These are phyloP conservation scores for Ornithoptera alexandrae DNA, from an alignment of 2,888 invertebrate genomes.

Conservation along the genomic window DNA sequence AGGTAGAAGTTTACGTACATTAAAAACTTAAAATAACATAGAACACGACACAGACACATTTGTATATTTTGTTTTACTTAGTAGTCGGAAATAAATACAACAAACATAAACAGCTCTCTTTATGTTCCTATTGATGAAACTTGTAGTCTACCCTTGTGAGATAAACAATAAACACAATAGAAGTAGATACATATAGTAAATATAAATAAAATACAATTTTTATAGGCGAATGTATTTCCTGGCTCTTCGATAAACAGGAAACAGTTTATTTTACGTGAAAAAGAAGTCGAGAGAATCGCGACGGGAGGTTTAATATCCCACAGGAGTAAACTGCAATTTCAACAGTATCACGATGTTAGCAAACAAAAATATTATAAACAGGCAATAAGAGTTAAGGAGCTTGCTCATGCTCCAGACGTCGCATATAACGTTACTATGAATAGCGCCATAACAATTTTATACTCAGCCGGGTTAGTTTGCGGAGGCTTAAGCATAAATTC, in stretches of 20 bases:
- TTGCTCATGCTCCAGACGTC: constrained; percentile 49
- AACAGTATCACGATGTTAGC: constrained; percentile 55
- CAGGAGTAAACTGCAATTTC: constrained; percentile 71
- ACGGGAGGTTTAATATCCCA: constrained; percentile 70
- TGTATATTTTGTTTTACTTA: too few relatives aligned
- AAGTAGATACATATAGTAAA: neutral
- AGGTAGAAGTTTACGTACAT: too few relatives aligned
- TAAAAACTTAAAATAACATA: too few relatives aligned
- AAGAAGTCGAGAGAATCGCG: constrained; percentile 49
- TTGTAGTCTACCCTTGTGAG: too few relatives aligned
- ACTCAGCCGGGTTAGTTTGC: constrained; percentile 41
- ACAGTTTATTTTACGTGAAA: constrained; percentile 53
- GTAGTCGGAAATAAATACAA: too few relatives aligned
- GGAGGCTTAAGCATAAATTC: constrained; percentile 37
- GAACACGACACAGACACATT: too few relatives aligned
- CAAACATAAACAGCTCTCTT: too few relatives aligned
- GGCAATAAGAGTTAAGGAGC: constrained; percentile 55
- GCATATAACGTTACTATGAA: constrained; percentile 52
- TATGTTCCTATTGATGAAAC: too few relatives aligned
- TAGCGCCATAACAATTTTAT: constrained; percentile 54
- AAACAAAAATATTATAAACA: constrained; percentile 66
- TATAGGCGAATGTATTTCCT: constrained; percentile 14
- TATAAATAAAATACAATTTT: constrained; percentile 16
- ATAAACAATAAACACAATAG: too few relatives aligned
- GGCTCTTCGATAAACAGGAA: constrained; percentile 63